Conservation (phyloP, 1,140 invertebrate species). For the Drosophila rhopaloa region DNA sequence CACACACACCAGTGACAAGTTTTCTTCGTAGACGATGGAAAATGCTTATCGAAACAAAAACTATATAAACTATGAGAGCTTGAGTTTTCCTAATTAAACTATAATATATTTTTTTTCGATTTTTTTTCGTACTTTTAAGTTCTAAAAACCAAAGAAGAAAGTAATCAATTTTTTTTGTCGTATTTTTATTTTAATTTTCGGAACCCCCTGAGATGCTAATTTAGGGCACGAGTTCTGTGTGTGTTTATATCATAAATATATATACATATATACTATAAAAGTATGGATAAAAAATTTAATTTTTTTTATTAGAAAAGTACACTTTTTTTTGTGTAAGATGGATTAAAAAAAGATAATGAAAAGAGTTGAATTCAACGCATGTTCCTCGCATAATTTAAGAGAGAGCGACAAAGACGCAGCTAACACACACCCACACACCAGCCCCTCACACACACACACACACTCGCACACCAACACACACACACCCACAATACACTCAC, state of each 20-base stretch:
- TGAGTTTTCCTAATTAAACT: slow-evolving; percentile 32
- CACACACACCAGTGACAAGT: slow-evolving; percentile 30
- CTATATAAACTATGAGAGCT: slow-evolving; percentile 9
- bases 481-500: slow-evolving; percentile 11
- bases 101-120: slow-evolving; percentile 39
- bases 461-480: neutral
- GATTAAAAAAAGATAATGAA: slow-evolving; percentile 7
- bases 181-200: slow-evolving; percentile 35
- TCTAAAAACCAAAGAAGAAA: slow-evolving; percentile 78
- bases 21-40: slow-evolving; percentile 21
- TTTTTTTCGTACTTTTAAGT: slow-evolving; percentile 71
- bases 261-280: slow-evolving; percentile 21
- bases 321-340: slow-evolving; percentile 36
- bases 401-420: slow-evolving; percentile 64
- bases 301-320: slow-evolving; percentile 37
- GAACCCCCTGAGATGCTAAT: slow-evolving; percentile 33
- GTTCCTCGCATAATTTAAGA: slow-evolving; percentile 82
- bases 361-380: slow-evolving; percentile 73
- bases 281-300: slow-evolving; percentile 33
- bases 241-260: slow-evolving; percentile 40
- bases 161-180: slow-evolving; percentile 58
- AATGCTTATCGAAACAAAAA: slow-evolving; percentile 26
- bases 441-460: neutral
- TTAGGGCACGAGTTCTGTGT: slow-evolving; percentile 43
- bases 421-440: slow-evolving; percentile 34